phyloP scores from a whole-genome alignment of 2,113 vertebrate species.

The Daubentonia madagascariensis region DNA sequence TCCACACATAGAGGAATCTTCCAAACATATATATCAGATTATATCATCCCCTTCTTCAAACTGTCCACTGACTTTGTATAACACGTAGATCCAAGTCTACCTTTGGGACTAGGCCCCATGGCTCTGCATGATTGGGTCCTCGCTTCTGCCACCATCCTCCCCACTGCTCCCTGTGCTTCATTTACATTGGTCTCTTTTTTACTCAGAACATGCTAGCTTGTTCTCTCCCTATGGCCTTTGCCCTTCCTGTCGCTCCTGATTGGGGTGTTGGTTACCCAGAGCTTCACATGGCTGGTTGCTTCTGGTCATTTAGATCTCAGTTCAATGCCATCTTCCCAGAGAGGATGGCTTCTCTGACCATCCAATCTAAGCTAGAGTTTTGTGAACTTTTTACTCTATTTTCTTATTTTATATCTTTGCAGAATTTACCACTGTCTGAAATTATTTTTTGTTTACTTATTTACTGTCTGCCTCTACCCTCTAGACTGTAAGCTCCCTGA shows the following conservation, averaged over 20 bases:
- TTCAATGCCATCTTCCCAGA: background rate
- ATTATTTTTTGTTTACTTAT: background rate
- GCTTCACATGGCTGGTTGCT: background rate
- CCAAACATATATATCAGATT: background rate
- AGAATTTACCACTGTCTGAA: background rate
- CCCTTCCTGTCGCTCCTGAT: background rate
- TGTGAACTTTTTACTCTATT: background rate
- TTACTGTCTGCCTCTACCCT: background rate
- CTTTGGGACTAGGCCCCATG: too few relatives aligned
- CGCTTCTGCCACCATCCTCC: background rate
- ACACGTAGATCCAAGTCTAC: background rate
- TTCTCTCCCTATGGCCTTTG: background rate
- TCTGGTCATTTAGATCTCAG: background rate
- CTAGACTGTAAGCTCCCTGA: background rate
- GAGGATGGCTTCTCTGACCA: background rate
- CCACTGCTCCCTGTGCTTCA: background rate
- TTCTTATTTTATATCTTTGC: background rate
- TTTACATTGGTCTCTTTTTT: background rate
- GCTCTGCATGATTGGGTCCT: background rate
- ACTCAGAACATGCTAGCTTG: background rate
- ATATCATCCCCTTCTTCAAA: background rate
- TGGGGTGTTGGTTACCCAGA: background rate
- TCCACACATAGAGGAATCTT: background rate
- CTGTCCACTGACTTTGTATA: background rate
- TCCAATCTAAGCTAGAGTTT: background rate